Percentiles rank a stretch among this genome's conserved stretches.
phyloP scores from a whole-genome alignment of 64 coral and sea anemone genomes.

The Actinia equina region DNA sequence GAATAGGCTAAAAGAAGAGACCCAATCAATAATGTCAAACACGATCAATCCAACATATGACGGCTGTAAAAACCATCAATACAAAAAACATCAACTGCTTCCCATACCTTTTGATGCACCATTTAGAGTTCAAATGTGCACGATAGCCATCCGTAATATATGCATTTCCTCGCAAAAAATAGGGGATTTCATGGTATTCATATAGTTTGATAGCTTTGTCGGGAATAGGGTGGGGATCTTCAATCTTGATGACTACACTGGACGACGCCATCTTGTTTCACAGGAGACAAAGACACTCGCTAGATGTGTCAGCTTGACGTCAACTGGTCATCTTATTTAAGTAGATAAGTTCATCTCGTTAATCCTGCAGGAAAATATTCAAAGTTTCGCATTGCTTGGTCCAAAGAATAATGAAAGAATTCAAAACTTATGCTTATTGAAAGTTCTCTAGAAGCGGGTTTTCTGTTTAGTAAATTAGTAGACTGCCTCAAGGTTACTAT shows the following conservation, averaged over 20 bases:
- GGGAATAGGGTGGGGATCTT: not conserved
- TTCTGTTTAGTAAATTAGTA: not conserved
- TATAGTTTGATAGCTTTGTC: conserved; percentile 46
- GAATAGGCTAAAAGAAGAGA: not conserved
- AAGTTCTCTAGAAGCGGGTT: not conserved
- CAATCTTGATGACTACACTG: not conserved
- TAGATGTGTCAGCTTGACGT: not conserved
- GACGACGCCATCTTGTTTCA: conserved; percentile 16
- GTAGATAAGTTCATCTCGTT: not conserved
- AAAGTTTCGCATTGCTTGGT: not conserved
- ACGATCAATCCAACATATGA: not conserved
- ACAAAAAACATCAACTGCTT: too few relatives aligned
- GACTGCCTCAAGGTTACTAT: not conserved
- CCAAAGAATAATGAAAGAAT: not conserved
- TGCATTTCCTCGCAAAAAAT: conserved; percentile 93
- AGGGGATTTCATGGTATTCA: conserved; percentile 90
- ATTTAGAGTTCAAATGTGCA: conserved; percentile 64
- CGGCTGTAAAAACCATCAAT: too few relatives aligned
- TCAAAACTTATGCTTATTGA: not conserved
- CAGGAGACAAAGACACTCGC: not conserved
- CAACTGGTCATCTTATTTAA: not conserved
- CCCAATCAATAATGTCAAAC: not conserved
- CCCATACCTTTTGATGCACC: conserved; percentile 86
- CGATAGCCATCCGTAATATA: conserved; percentile 90
- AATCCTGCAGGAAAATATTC: not conserved